Evolutionary conservation across 1,140 invertebrate species (phyloP).

Genomic region (Drosophila athabasca): DNA sequence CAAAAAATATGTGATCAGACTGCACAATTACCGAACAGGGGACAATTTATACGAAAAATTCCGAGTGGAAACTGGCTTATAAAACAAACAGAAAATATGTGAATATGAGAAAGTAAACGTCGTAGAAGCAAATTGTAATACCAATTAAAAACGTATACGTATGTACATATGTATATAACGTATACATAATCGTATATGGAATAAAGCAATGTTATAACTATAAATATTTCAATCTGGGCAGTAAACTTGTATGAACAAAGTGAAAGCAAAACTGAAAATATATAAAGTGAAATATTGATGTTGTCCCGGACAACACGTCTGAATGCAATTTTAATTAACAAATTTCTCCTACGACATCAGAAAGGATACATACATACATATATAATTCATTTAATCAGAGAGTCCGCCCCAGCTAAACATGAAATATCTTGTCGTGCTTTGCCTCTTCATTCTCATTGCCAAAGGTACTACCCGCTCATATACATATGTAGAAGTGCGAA

Average conservation of each 20-base stretch:
- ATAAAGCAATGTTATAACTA: not conserved
- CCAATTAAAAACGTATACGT: too few relatives aligned
- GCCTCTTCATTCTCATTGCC: conserved; percentile 57
- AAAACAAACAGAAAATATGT: conserved; percentile 21
- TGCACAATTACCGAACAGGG: not conserved
- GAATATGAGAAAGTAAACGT: conserved; percentile 9
- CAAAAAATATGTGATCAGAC: conserved; percentile 18
- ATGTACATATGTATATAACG: too few relatives aligned
- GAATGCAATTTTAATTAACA: not conserved
- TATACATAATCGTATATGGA: not conserved
- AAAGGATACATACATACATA: conserved; percentile 1
- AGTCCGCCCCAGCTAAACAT: conserved; percentile 34
- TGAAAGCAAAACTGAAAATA: conserved; percentile 4
- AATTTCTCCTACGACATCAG: not conserved
- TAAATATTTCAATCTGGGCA: too few relatives aligned
- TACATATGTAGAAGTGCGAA: not conserved
- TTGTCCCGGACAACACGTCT: not conserved
- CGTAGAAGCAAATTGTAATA: not conserved
- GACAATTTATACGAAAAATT: conserved; percentile 16
- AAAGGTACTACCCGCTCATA: conserved; percentile 52
- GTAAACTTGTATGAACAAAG: too few relatives aligned
- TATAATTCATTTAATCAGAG: not conserved
- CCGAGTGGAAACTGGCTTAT: conserved; percentile 31
- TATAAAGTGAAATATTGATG: not conserved
- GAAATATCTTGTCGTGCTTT: conserved; percentile 59